Evolutionary conservation across 2,888 invertebrate genomes (phyloP), one percentile per base, ranked within the genome.

Genomic region (Megastigmus dorsalis): DNA sequence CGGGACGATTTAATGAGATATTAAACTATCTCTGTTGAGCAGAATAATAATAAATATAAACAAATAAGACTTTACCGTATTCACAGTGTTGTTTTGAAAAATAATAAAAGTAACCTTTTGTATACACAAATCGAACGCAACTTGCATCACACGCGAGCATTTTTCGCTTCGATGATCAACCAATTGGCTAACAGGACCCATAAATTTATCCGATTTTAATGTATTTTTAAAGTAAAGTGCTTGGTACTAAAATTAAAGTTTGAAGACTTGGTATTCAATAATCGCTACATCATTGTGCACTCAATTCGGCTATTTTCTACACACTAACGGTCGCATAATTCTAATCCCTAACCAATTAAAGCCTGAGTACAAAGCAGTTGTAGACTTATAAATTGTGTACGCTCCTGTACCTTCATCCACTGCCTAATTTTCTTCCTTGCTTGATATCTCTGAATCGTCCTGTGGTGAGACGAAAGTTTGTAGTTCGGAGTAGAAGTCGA

Each of bases 401-500:
- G 36, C 57, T 41, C 30, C 63, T 3, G 18, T 33, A 52, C 50
- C 18, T 72, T 9, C 36, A 36, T 36, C 38, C 67, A 65, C 28
- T 28, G 43, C 30, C 66, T 52, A 57, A 55, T 26, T 28, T 55
- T n/a, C n/a, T 70, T 41, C 59, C 50, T 54, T 41, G 69, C 66
- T 76, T 76, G 55, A 68, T 57, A 67, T 76, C 73, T 76, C 70
- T 78, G 76, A 79, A 82, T 84, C 84, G 79, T 85, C 79, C 84
- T 83, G 82, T 80, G 78, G 82, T 81, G 82, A 82, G 81, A 80
- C 78, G 77, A 80, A 77, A 81, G 79, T 78, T 62, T 20, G 85
- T 86, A 86, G 85, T 82, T 80, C 79, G 82, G 67, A 81, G 85
- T 85, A 84, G 71, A 82, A 76, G 79, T 84, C 82, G 79, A 84